These are phyloP conservation scores for Perizoma flavofasciatum DNA, from an alignment of 2,888 invertebrate genomes.

Conservation along the genomic window DNA sequence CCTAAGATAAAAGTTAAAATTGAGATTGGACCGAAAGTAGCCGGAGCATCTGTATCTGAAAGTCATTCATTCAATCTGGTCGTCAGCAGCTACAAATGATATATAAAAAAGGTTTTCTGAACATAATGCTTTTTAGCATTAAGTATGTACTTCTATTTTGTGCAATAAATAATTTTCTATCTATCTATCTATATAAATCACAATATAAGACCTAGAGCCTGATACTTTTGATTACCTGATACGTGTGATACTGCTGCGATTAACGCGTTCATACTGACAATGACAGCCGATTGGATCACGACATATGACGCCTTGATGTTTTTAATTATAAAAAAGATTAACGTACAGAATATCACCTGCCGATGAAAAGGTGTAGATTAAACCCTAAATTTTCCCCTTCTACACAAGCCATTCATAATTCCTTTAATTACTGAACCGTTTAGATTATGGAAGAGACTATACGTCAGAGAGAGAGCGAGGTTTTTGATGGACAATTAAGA, in stretches of 20 bases:
- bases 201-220: too few species aligned
- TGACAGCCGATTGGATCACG: constrained; percentile 61
- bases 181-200: too few species aligned
- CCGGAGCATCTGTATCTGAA: too few species aligned
- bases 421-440: constrained; percentile 57
- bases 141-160: too few species aligned
- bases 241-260: constrained; percentile 6
- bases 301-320: constrained; percentile 69
- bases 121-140: too few species aligned
- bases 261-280: constrained; percentile 23
- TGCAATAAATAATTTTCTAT: too few species aligned
- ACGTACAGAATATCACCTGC: constrained; percentile 71
- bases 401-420: constrained; percentile 45
- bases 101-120: too few species aligned
- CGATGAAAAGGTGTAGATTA: constrained; percentile 77
- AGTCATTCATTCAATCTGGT: too few species aligned
- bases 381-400: constrained; percentile 67
- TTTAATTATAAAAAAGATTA: constrained; percentile 68
- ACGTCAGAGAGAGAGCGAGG: constrained; percentile 27
- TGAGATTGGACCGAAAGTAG: too few species aligned
- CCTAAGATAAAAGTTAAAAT: too few species aligned
- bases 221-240: too few species aligned
- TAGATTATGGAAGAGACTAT: constrained; percentile 47
- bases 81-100: too few species aligned
- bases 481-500: constrained; percentile 46